These are phyloP conservation scores for Aleadryas rufinucha DNA, from an alignment of 2,113 vertebrate genomes.

Conservation along the genomic window DNA sequence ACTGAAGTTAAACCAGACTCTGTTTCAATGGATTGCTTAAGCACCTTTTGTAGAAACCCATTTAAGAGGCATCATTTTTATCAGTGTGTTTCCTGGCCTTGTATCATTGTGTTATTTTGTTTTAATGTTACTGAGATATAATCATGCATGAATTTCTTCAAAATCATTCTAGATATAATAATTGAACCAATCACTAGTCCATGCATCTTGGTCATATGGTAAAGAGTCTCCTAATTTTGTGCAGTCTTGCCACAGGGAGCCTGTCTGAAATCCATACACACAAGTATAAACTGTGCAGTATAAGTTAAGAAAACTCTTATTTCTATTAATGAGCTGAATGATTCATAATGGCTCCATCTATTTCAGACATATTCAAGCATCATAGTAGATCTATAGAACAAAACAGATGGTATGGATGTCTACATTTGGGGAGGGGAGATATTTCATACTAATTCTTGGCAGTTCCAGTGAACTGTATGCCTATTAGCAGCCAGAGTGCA, in stretches of 20 bases:
- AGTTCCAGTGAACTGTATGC: neutral
- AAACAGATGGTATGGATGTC: neutral
- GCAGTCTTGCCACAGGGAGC: neutral
- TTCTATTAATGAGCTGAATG: neutral
- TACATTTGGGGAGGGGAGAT: neutral
- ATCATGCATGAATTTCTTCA: slow-evolving; percentile 19
- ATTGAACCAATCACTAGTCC: slow-evolving; percentile 18
- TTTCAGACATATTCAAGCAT: neutral
- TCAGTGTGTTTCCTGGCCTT: neutral
- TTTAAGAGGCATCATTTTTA: neutral
- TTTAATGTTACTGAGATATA: slow-evolving; percentile 14
- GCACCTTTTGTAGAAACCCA: neutral
- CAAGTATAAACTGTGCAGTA: neutral
- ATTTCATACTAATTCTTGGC: slow-evolving; percentile 24
- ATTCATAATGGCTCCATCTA: neutral
- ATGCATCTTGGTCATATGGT: neutral
- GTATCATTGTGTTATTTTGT: slow-evolving; percentile 18
- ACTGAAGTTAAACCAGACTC: slow-evolving; percentile 1
- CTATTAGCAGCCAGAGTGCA: slow-evolving; percentile 10
- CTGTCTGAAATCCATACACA: neutral
- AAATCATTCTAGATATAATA: slow-evolving; percentile 17
- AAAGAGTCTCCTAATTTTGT: neutral
- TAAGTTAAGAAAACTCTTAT: neutral
- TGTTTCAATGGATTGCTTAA: slow-evolving; percentile 5
- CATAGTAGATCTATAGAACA: neutral